Conservation (phyloP, 2,797 vertebrate genomes). For the Ciconia nigra region DNA sequence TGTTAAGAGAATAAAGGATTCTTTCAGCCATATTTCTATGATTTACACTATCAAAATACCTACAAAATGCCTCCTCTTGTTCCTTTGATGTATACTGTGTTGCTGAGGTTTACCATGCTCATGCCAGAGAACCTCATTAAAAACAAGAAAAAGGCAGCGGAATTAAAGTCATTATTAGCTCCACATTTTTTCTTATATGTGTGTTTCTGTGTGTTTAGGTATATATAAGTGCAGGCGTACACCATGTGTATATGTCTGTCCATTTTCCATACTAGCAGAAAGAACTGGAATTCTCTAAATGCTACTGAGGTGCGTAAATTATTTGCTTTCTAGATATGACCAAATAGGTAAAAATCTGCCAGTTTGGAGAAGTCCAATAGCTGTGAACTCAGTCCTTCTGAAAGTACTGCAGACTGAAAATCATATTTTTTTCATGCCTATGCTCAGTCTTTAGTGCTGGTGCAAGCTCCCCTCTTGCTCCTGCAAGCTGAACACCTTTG, state of each 20-base stretch:
- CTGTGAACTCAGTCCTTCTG: not conserved
- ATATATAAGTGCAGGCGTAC: not conserved
- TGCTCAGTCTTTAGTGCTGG: not conserved
- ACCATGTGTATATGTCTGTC: not conserved
- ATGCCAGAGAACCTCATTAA: not conserved
- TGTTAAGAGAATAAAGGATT: not conserved
- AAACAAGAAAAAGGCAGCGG: not conserved
- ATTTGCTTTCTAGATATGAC: not conserved
- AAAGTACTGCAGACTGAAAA: not conserved
- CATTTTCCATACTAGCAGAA: not conserved
- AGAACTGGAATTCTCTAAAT: not conserved
- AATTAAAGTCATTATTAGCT: not conserved
- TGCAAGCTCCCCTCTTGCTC: not conserved
- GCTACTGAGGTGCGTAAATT: rapidly evolving
- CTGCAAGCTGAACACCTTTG: not conserved
- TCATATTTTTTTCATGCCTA: not conserved
- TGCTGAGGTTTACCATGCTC: not conserved
- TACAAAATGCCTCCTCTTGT: not conserved
- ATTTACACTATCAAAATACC: not conserved
- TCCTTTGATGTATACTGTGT: not conserved
- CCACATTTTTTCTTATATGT: not conserved
- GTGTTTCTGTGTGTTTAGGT: not conserved
- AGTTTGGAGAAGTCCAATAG: not conserved
- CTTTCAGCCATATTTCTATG: not conserved
- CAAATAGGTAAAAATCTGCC: not conserved